phyloP scores from a whole-genome alignment of 2,113 vertebrate species.

The Spilogale gracilis region DNA sequence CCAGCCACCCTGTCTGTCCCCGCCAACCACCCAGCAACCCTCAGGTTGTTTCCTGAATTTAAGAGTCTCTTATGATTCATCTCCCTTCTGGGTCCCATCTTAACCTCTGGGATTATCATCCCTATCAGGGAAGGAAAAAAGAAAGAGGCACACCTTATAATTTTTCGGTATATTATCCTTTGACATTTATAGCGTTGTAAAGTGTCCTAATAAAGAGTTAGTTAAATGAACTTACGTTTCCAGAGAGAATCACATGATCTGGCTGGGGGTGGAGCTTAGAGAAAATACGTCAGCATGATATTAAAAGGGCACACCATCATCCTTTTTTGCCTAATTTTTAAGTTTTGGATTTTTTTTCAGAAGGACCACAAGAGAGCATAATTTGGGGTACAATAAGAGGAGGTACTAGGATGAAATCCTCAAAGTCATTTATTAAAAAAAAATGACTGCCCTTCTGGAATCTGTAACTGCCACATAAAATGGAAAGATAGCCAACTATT shows the following conservation, averaged over 20 bases:
- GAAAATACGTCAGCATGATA: slow-evolving; percentile 20
- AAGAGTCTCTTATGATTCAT: too few species aligned
- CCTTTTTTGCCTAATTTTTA: slow-evolving; percentile 43
- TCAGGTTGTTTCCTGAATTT: too few species aligned
- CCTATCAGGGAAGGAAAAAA: slow-evolving; percentile 50
- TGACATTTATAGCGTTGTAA: slow-evolving; percentile 51
- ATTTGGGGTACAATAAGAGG: background rate
- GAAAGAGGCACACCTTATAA: background rate
- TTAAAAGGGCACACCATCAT: background rate
- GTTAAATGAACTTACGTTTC: slow-evolving; percentile 48
- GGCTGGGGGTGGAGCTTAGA: background rate
- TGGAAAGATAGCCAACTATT: background rate
- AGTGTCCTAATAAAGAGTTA: slow-evolving; percentile 57
- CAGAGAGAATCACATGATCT: slow-evolving; percentile 32
- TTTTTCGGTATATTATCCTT: slow-evolving; percentile 9
- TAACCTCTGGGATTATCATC: slow-evolving; percentile 32
- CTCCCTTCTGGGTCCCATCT: background rate
- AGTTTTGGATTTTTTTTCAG: slow-evolving; percentile 13
- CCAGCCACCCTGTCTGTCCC: too few species aligned
- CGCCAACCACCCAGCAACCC: too few species aligned
- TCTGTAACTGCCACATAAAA: background rate
- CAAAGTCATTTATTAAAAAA: slow-evolving; percentile 37
- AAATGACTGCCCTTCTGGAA: slow-evolving; percentile 14
- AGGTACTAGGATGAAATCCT: background rate
- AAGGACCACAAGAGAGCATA: slow-evolving; percentile 21